Evolutionary conservation across 2,888 invertebrate species (phyloP).

Genomic region (Macropis europaea): DNA sequence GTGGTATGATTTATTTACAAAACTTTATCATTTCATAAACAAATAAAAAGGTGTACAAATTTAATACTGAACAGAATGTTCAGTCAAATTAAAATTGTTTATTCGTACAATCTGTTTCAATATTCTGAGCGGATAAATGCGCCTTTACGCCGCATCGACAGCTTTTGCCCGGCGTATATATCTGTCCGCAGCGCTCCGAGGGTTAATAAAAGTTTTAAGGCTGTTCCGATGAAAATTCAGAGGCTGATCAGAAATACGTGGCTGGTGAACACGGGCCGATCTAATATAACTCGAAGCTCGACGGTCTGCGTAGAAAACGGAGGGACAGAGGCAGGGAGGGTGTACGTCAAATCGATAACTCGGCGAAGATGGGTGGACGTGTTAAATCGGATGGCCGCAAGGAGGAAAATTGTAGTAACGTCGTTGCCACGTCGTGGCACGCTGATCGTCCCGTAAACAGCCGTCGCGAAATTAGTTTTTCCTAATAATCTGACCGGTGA

Average conservation of each 20-base stretch:
- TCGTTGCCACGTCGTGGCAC: background rate
- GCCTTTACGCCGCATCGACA: no score
- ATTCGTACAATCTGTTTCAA: no score
- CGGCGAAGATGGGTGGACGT: slow-evolving; percentile 30
- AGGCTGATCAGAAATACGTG: background rate
- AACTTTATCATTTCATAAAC: no score
- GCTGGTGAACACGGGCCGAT: background rate
- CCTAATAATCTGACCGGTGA: background rate
- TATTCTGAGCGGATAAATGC: no score
- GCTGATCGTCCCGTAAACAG: slow-evolving; percentile 15
- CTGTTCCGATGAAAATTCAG: background rate
- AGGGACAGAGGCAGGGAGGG: background rate
- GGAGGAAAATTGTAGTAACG: background rate
- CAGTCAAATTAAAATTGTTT: no score
- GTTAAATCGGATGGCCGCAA: slow-evolving; percentile 38
- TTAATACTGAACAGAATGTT: no score
- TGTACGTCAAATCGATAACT: slow-evolving; percentile 38
- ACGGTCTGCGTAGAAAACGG: background rate
- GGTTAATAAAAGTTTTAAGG: no score
- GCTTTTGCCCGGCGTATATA: no score
- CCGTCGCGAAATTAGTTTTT: slow-evolving; percentile 24
- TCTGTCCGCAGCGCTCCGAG: no score
- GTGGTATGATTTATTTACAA: no score
- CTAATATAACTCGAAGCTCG: slow-evolving; percentile 18
- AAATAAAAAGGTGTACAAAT: no score